A percentile compares a stretch with the other conserved stretches of the same genome.
phyloP scores from a whole-genome alignment of 2,797 vertebrate genomes.

The Mus spretus region DNA sequence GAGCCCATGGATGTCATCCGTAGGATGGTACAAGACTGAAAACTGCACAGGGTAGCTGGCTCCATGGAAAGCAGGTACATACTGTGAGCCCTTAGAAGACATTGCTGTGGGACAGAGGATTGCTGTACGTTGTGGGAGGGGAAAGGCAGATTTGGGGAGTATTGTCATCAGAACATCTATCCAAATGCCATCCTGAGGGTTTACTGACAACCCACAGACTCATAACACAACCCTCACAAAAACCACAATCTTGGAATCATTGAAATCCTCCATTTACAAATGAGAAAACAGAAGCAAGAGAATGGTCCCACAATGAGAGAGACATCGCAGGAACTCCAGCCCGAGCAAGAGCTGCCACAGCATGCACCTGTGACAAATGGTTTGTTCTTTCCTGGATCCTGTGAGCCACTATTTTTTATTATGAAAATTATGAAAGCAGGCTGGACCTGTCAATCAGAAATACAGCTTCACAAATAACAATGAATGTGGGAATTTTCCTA shows the following conservation, averaged over 20 bases:
- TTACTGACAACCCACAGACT: too few relatives aligned
- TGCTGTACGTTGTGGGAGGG: not conserved
- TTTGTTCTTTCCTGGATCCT: not conserved
- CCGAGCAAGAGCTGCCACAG: not conserved
- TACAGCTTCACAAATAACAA: not conserved
- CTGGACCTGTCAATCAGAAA: not conserved
- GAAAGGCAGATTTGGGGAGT: not conserved
- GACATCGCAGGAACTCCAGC: not conserved
- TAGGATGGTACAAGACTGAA: not conserved
- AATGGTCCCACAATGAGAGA: not conserved
- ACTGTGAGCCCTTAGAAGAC: not conserved
- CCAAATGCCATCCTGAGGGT: not conserved
- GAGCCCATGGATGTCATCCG: not conserved
- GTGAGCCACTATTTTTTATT: not conserved
- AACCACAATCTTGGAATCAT: not conserved
- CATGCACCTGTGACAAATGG: rapidly evolving
- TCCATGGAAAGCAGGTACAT: not conserved
- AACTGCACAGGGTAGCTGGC: rapidly evolving
- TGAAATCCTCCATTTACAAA: not conserved
- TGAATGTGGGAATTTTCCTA: too few relatives aligned
- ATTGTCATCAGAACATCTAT: rapidly evolving
- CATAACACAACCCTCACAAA: not conserved
- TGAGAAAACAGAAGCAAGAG: not conserved
- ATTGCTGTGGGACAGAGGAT: not conserved
- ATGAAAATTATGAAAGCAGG: not conserved